Evolutionary conservation across 2,797 vertebrate genomes (phyloP), one percentile per base, ranked within the genome.

Genomic region (Betta splendens): DNA sequence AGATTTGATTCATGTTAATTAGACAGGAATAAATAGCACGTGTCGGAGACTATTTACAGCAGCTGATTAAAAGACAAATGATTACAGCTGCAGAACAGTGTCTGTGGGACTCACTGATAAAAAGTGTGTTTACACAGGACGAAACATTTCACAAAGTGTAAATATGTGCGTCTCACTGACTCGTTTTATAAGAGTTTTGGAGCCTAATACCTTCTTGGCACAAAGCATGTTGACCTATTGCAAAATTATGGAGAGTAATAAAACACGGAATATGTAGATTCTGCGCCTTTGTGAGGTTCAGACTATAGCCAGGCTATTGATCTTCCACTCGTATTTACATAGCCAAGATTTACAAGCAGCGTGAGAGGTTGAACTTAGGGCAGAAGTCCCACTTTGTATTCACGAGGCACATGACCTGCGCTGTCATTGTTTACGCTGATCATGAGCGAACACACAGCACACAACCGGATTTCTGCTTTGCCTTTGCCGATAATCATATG

Each of bases 401-500:
- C 35, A 23, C 11, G n/a, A 22, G 6, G 15, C 20, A 12, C 17
- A 33, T 9, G 9, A 33, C 4, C 26, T 40, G 31, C 23, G 22
- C 6, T 44, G 10, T 35, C 33, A 54, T 36, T 4, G 7, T 25
- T 45, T 17, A 49, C 11, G 50, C 23, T 2, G 16, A 47, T 18
- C 26, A 15, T 22, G 5, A 26, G 11, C 4, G 17, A 39, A 49
- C 23, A 26, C 13, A 37, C 2, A n/a, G n/a, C 3, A 21, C 25
- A 45, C 3, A 1, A 51, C 28, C 11, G 47, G 11, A 39, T 66
- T 57, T 72, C 44, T 44, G 52, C 12, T 35, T 66, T 52, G 20
- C 18, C 60, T 33, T 52, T 52, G 6, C n/a, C 4, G 50, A 53
- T 9, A 31, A 13, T 22, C 16, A 31, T 1, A 37, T 5, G 12